Conservation (phyloP, 2,113 vertebrate species). For the Balaeniceps rex region DNA sequence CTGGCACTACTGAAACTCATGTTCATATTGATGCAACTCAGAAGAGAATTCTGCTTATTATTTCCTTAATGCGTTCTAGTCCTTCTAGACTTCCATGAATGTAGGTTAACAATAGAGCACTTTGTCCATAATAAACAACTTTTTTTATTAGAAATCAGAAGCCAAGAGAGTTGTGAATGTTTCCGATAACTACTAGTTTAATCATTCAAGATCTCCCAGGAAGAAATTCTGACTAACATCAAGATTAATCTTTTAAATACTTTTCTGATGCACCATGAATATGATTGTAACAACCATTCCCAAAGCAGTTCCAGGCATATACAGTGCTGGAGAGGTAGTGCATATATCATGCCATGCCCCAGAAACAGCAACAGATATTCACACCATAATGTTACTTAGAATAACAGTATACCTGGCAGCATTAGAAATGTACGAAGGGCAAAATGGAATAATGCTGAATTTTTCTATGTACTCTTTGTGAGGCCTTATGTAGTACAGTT, state of each 20-base stretch:
- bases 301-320: not conserved
- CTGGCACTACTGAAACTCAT: not conserved
- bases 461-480: not conserved
- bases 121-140: not conserved
- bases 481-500: not conserved
- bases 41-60: not conserved
- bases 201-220: not conserved
- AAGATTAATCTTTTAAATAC: not conserved
- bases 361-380: not conserved
- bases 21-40: not conserved
- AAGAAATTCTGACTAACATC: not conserved
- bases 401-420: not conserved
- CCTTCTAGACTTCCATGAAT: not conserved
- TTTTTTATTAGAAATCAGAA: not conserved
- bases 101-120: not conserved
- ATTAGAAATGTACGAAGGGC: not conserved
- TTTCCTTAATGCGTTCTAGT: not conserved
- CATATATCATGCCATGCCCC: not conserved
- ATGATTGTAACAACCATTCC: not conserved
- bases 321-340: not conserved
- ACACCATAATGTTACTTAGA: not conserved
- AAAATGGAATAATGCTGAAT: not conserved
- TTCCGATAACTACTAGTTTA: not conserved
- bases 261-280: not conserved
- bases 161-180: not conserved